phyloP scores from a whole-genome alignment of 1,140 invertebrate genomes.

The Saxidomus purpurata region DNA sequence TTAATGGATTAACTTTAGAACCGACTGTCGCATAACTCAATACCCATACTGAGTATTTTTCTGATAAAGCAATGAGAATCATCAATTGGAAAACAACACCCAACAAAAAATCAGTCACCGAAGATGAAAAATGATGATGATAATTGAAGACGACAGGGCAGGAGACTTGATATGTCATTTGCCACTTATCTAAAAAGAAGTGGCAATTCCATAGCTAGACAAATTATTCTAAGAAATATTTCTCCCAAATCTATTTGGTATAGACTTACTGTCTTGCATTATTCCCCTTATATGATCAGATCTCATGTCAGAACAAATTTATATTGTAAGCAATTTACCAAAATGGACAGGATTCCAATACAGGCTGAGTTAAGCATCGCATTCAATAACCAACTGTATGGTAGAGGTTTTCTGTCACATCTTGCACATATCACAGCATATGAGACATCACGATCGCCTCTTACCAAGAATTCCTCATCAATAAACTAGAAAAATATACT shows the following conservation, averaged over 20 bases:
- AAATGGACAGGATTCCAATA: neutral
- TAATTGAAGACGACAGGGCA: too few relatives aligned
- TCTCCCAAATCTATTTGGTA: neutral
- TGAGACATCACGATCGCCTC: neutral
- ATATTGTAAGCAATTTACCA: neutral
- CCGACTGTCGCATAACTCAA: too few relatives aligned
- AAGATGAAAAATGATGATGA: too few relatives aligned
- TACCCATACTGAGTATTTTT: too few relatives aligned
- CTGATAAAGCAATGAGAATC: too few relatives aligned
- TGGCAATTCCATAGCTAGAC: too few relatives aligned
- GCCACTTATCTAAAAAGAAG: too few relatives aligned
- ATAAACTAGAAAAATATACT: neutral
- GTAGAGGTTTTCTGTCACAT: neutral
- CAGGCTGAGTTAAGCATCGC: neutral
- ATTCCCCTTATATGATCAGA: neutral
- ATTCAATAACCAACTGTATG: neutral
- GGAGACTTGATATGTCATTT: too few relatives aligned
- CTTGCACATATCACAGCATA: neutral
- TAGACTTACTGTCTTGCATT: neutral
- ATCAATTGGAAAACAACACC: too few relatives aligned
- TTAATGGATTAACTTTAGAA: too few relatives aligned
- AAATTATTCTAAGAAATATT: neutral
- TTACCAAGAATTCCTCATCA: neutral
- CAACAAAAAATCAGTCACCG: too few relatives aligned
- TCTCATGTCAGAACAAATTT: conserved; percentile 4